phyloP scores from a whole-genome alignment of 2,797 vertebrate species.

The Silurus aristotelis region DNA sequence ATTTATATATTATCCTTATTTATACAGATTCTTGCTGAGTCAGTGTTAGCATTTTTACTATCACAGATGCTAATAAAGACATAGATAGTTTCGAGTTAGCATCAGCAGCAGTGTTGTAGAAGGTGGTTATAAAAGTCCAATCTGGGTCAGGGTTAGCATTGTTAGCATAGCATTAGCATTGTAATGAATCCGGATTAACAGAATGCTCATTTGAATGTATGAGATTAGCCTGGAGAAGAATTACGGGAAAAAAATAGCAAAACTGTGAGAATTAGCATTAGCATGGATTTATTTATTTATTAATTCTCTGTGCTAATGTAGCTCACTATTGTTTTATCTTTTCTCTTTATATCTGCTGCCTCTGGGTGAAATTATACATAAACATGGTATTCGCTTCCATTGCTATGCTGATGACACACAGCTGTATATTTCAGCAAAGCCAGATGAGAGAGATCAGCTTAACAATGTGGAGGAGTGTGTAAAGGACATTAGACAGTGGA shows the following conservation, averaged over 20 bases:
- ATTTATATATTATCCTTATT: too few species aligned
- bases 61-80: neutral
- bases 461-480: too few species aligned
- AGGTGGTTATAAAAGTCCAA: neutral
- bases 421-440: too few species aligned
- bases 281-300: neutral
- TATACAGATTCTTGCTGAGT: neutral
- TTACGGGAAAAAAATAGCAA: neutral
- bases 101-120: neutral
- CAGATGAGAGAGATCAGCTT: too few species aligned
- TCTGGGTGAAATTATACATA: too few species aligned
- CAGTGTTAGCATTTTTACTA: neutral
- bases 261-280: constrained; percentile 1
- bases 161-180: neutral
- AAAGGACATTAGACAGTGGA: too few species aligned
- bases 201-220: neutral
- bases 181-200: neutral
- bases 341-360: too few species aligned
- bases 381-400: too few species aligned
- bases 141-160: neutral
- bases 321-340: neutral
- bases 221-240: neutral
- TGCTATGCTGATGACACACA: too few species aligned
- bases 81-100: neutral
- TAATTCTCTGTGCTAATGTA: neutral